Evolutionary conservation across 2,797 vertebrate genomes (phyloP), one percentile per base, ranked within the genome.

Genomic region (Notolepis coatsorum): DNA sequence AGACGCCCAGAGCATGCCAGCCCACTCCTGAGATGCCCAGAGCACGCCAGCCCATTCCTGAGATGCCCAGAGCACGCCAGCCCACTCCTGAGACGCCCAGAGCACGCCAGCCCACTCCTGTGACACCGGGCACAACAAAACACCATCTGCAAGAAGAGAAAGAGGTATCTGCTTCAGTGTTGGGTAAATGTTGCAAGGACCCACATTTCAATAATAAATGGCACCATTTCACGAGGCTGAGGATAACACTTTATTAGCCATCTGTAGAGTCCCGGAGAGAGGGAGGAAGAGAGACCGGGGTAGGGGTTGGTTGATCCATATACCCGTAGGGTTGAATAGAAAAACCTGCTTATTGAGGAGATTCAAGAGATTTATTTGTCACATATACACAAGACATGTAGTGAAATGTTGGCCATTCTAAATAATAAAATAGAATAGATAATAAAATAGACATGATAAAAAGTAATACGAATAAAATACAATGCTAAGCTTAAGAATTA

Each of bases 241-340:
- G n/a, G 39, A 81, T 81, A 27, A 78, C 83, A 77, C 59, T 84
- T 80, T 77, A 74, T 86, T 70, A 81, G 56, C 70, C 71, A 77
- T 81, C 68, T 77, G 33, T 25, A 25, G 21, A 8, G 6, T 45
- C 59, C 73, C 17, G 55, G 69, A 53, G 66, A 71, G 17, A 65
- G 60, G 5, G 4, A n/a, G 3, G 13, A 61, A 27, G n/a, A n/a
- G n/a, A n/a, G n/a, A n/a, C n/a, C n/a, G 43, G n/a, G 21, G 43
- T 33, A 18, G 3, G 31, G 50, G 59, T 15, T 1, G 24, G 50
- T 38, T 20, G 59, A 78, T 77, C 77, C 72, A 75, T 76, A 75
- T 64, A 55, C 68, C 79, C 63, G 8, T 43, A 73, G 68, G 65
- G 53, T 2, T n/a, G 25, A 73, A 70, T 3, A 69, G 33, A 76